phyloP scores from a whole-genome alignment of 2,888 invertebrate genomes.

The Pardosa pseudoannulata region DNA sequence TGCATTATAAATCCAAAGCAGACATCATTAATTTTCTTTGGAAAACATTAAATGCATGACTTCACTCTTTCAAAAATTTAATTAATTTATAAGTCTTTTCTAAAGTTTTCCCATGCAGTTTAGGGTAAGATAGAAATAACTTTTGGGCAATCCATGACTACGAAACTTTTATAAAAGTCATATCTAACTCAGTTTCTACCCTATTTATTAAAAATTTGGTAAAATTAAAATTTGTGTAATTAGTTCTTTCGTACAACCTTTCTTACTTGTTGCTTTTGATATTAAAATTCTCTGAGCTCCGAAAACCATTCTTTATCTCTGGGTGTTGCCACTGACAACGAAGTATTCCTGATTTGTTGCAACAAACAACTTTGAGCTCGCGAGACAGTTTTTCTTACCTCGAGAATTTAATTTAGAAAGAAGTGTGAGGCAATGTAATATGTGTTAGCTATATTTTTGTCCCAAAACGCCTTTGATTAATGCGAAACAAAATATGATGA shows the following conservation, averaged over 20 bases:
- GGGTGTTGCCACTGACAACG: constrained; percentile 18
- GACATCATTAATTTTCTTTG: no score
- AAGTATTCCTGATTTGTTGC: constrained; percentile 5
- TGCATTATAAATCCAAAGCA: no score
- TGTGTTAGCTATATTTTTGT: background rate
- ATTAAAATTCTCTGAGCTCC: constrained; percentile 8
- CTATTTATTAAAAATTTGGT: constrained; percentile 47
- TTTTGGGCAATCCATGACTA: constrained; percentile 8
- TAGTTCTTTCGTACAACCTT: constrained; percentile 36
- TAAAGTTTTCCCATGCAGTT: no score
- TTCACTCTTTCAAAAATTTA: no score
- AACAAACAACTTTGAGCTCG: background rate
- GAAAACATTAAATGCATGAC: no score
- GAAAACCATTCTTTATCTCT: constrained; percentile 11
- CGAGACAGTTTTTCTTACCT: background rate
- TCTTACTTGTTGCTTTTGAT: constrained; percentile 20
- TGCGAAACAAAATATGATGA: background rate
- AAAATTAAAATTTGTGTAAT: constrained; percentile 39
- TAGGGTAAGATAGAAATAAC: no score
- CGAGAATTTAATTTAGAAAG: constrained; percentile 16
- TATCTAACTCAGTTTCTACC: no score
- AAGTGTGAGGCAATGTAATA: background rate
- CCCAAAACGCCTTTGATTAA: background rate
- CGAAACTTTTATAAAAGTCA: constrained; percentile 35
- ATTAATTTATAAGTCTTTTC: no score